These are phyloP conservation scores for Melanotaenia pygmaea DNA, from an alignment of 2,797 vertebrate genomes.

Conservation along the genomic window DNA sequence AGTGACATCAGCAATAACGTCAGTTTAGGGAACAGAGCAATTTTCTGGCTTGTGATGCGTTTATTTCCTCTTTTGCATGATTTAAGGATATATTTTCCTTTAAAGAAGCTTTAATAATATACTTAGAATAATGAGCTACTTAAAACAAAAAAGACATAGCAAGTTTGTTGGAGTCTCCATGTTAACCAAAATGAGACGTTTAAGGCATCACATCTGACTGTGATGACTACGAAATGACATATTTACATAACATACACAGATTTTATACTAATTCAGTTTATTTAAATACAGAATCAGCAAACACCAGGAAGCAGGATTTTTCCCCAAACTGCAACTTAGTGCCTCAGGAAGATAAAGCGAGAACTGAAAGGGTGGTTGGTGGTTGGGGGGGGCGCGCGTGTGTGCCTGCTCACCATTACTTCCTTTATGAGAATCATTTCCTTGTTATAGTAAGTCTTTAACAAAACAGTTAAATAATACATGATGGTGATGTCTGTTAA, in stretches of 20 bases:
- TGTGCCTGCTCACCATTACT: conserved; percentile 33
- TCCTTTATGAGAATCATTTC: conserved; percentile 78
- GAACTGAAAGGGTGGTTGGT: conserved; percentile 71
- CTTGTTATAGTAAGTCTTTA: conserved; percentile 63
- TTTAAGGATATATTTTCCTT: conserved; percentile 11
- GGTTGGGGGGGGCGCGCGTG: conserved; percentile 6
- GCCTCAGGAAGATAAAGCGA: conserved; percentile 69
- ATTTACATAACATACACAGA: no score
- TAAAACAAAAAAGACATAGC: no score
- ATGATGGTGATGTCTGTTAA: conserved; percentile 4
- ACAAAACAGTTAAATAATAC: neutral
- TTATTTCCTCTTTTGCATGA: conserved; percentile 37
- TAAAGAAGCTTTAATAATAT: neutral
- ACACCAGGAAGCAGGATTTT: conserved; percentile 68
- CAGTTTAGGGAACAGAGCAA: conserved; percentile 44
- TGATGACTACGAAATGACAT: neutral
- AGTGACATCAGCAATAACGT: conserved; percentile 16
- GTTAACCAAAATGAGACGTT: no score
- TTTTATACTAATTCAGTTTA: neutral
- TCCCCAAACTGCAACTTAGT: conserved; percentile 29
- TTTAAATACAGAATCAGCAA: conserved; percentile 12
- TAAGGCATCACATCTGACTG: neutral
- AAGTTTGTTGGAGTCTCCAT: no score
- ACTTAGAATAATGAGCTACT: neutral
- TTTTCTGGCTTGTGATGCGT: conserved; percentile 15